Percentiles rank a stretch among this genome's conserved stretches.
Evolutionary conservation across 2,888 invertebrate genomes (phyloP).

Genomic region (Lordiphosa fenestrarum): DNA sequence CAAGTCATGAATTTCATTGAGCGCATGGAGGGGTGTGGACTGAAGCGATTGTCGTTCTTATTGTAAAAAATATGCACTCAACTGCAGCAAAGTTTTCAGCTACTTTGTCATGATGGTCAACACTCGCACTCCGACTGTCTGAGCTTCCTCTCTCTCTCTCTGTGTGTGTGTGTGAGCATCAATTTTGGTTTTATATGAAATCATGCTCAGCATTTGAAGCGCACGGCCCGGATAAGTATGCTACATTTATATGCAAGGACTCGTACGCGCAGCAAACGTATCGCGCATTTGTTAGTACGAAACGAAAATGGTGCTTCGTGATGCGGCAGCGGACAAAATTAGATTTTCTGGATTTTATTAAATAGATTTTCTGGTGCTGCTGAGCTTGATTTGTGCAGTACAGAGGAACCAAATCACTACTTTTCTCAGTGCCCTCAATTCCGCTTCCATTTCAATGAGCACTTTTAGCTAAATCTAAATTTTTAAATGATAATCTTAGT

Average conservation of each 20-base stretch:
- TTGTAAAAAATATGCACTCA: constrained; percentile 15
- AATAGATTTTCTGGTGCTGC: no score
- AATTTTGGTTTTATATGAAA: constrained; percentile 7
- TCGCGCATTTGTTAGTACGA: neutral
- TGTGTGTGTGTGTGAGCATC: neutral
- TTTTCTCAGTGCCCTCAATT: no score
- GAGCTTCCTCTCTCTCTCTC: neutral
- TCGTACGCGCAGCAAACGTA: constrained; percentile 4
- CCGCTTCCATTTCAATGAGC: no score
- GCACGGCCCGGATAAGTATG: constrained; percentile 4
- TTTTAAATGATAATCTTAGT: no score
- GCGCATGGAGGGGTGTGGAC: neutral
- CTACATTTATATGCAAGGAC: constrained; percentile 10
- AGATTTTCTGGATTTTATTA: no score
- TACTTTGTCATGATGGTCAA: constrained; percentile 18
- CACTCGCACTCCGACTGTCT: neutral
- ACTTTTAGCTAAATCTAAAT: no score
- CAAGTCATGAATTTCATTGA: constrained; percentile 36
- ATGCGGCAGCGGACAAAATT: no score
- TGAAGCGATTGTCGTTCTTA: constrained; percentile 12
- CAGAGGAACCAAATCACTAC: no score
- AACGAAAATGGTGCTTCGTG: no score
- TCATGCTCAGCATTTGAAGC: constrained; percentile 8
- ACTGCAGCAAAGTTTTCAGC: constrained; percentile 10
- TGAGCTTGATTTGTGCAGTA: no score